phyloP scores from a whole-genome alignment of 1,140 invertebrate species.

The Dinothrombium tinctorium region DNA sequence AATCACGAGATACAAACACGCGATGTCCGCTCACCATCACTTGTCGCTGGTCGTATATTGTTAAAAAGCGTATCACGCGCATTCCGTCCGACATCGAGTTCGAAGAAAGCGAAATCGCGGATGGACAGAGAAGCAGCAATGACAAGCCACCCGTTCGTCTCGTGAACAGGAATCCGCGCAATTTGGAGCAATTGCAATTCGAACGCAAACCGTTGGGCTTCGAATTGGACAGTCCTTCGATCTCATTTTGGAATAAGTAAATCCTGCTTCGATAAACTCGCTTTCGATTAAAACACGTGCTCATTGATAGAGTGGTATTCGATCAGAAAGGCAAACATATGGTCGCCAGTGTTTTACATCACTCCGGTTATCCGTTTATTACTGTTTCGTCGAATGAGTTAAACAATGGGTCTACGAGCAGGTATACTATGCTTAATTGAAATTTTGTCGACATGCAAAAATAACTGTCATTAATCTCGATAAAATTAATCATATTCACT shows the following conservation, averaged over 20 bases:
- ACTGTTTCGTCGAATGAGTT: slow-evolving; percentile 5
- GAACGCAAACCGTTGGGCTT: slow-evolving; percentile 9
- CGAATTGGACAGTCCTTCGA: slow-evolving; percentile 6
- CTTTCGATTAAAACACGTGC: too few species aligned
- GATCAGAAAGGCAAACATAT: slow-evolving; percentile 7
- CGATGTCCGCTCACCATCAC: too few species aligned
- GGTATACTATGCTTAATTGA: not conserved
- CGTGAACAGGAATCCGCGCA: slow-evolving; percentile 11
- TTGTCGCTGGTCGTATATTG: too few species aligned
- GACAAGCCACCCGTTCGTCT: not conserved
- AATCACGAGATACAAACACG: too few species aligned
- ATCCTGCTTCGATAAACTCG: not conserved
- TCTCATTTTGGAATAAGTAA: slow-evolving; percentile 9
- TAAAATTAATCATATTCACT: too few species aligned
- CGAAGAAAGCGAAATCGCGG: slow-evolving; percentile 1
- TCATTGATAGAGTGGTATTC: slow-evolving; percentile 9
- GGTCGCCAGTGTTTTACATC: slow-evolving; percentile 7
- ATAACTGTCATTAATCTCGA: not conserved
- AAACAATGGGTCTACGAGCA: not conserved
- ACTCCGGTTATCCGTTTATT: slow-evolving; percentile 7
- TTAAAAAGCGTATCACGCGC: slow-evolving; percentile 10
- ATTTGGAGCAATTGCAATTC: slow-evolving; percentile 10
- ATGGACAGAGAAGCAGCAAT: slow-evolving; percentile 1
- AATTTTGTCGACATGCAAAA: not conserved
- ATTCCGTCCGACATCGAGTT: slow-evolving; percentile 8